phyloP scores from a whole-genome alignment of 2,888 invertebrate species.

The Lobophora halterata region DNA sequence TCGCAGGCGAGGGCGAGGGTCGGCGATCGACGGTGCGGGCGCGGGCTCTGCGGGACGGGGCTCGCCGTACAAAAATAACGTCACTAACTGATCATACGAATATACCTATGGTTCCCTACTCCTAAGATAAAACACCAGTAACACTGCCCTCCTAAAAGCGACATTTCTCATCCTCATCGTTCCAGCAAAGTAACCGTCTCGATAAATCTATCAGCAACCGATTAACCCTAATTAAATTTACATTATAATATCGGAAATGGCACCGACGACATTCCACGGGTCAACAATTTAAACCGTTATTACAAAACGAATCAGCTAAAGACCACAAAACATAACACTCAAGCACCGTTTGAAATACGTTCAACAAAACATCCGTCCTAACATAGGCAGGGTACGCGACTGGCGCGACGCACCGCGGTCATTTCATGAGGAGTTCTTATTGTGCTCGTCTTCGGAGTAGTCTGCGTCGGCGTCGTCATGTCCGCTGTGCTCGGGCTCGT shows the following conservation, averaged over 20 bases:
- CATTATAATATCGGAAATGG: slow-evolving; percentile 72
- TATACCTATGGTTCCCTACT: slow-evolving; percentile 20
- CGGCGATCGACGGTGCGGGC: slow-evolving; percentile 16
- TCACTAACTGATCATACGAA: slow-evolving; percentile 41
- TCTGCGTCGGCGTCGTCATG: slow-evolving; percentile 71
- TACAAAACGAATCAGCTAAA: slow-evolving; percentile 63
- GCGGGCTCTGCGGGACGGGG: slow-evolving; percentile 22
- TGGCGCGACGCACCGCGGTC: slow-evolving; percentile 44
- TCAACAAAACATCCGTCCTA: slow-evolving; percentile 67
- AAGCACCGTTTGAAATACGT: slow-evolving; percentile 72
- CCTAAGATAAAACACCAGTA: slow-evolving; percentile 18
- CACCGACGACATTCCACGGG: slow-evolving; percentile 79
- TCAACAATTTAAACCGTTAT: slow-evolving; percentile 71
- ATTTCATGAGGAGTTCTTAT: slow-evolving; percentile 68
- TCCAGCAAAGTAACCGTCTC: slow-evolving; percentile 38
- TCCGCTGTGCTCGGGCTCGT: slow-evolving; percentile 58
- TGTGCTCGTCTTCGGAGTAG: slow-evolving; percentile 72
- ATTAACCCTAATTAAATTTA: slow-evolving; percentile 58
- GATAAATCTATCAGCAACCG: slow-evolving; percentile 44
- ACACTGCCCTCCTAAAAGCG: slow-evolving; percentile 15
- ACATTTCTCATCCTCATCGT: slow-evolving; percentile 17
- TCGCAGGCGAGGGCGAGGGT: slow-evolving; percentile 33
- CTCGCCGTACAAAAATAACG: slow-evolving; percentile 44
- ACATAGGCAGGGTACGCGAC: slow-evolving; percentile 43
- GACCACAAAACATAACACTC: slow-evolving; percentile 75